These are phyloP conservation scores for Alentia gelatinosa DNA, from an alignment of 2,888 invertebrate genomes.

Conservation along the genomic window DNA sequence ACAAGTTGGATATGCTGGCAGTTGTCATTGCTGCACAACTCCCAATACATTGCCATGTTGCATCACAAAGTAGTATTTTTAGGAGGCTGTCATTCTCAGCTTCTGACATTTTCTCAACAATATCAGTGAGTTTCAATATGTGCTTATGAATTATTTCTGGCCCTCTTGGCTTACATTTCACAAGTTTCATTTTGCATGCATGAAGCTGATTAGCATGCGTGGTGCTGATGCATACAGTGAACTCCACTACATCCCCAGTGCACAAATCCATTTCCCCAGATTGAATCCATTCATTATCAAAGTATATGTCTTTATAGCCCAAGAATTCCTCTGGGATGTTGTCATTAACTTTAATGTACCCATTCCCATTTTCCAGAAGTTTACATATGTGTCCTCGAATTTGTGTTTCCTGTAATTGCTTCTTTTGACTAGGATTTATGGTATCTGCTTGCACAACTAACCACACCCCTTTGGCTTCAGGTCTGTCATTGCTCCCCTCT, in stretches of 20 bases:
- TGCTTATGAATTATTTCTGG: neutral
- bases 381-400: neutral
- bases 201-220: neutral
- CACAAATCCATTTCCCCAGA: neutral
- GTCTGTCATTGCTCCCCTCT: too few species aligned
- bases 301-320: neutral
- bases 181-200: neutral
- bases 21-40: neutral
- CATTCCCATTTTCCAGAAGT: neutral
- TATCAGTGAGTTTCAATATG: neutral
- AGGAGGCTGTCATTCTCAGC: neutral
- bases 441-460: too few species aligned
- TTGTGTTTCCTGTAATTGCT: too few species aligned
- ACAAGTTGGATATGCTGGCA: neutral
- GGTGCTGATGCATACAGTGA: neutral
- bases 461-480: too few species aligned
- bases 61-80: neutral
- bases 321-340: neutral
- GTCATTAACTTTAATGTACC: neutral
- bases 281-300: neutral
- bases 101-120: neutral
- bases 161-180: neutral
- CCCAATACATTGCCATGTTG: constrained; percentile 5
- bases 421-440: too few species aligned
- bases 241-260: neutral